Evolutionary conservation across 2,888 invertebrate genomes (phyloP).

Genomic region (Callyntrura sp.): DNA sequence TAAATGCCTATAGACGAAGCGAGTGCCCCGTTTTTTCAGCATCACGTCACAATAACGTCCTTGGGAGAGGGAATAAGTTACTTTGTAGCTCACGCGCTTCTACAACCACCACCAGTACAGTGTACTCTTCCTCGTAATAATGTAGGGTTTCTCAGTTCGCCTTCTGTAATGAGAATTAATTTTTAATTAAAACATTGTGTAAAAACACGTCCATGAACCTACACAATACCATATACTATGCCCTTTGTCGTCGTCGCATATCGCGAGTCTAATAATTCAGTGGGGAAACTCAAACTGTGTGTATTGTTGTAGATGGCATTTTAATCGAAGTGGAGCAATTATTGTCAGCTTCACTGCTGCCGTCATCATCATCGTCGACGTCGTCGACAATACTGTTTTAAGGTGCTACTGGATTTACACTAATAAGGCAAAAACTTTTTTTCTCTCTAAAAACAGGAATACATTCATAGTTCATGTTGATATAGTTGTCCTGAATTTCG

Average conservation of each 20-base stretch:
- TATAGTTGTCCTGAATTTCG: not conserved
- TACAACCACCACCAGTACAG: not conserved
- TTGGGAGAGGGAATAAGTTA: not conserved
- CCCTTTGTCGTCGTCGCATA: not conserved
- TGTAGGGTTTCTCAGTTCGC: conserved; percentile 12
- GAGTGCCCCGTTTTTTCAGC: no score
- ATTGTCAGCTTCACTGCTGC: not conserved
- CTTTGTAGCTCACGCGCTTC: not conserved
- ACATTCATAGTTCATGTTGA: not conserved
- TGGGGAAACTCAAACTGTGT: not conserved
- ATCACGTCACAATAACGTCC: not conserved
- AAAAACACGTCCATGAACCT: not conserved
- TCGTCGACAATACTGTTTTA: not conserved
- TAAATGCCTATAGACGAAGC: not conserved
- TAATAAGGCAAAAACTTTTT: not conserved
- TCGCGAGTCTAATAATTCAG: not conserved
- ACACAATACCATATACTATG: not conserved
- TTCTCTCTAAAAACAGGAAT: not conserved
- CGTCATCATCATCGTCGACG: not conserved
- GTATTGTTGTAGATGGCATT: not conserved
- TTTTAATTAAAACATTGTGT: conserved; percentile 31
- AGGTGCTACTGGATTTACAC: no score
- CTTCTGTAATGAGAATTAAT: conserved; percentile 20
- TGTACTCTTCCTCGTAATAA: not conserved
- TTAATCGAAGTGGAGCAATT: conserved; percentile 38